Conservation (phyloP, 2,113 vertebrate genomes). For the Ophiodon elongatus region DNA sequence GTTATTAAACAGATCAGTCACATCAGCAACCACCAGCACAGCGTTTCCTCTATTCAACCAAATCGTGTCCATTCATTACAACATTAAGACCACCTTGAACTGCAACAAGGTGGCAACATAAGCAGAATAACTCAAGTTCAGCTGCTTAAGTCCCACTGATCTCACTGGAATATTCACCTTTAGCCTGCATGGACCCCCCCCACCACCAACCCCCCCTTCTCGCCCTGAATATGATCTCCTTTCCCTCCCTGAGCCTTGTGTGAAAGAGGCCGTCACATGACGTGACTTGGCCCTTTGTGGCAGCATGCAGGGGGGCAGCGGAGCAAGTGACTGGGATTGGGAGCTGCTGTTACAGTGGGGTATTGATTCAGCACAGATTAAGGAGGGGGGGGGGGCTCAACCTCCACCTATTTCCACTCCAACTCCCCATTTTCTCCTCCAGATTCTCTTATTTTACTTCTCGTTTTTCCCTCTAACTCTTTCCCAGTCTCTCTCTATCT, state of each 20-base stretch:
- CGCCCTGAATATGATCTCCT: constrained; percentile 59
- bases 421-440: neutral
- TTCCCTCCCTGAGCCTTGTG: constrained; percentile 58
- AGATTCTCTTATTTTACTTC: constrained; percentile 39
- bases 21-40: neutral
- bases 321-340: constrained; percentile 72
- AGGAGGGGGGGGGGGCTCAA: constrained; percentile 13
- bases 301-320: constrained; percentile 44
- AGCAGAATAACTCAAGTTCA: constrained; percentile 26
- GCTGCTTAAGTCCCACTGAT: constrained; percentile 38
- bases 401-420: constrained; percentile 16
- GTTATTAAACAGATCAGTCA: neutral
- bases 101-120: too few relatives aligned
- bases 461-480: constrained; percentile 41
- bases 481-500: constrained; percentile 57
- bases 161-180: constrained; percentile 50
- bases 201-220: neutral
- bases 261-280: constrained; percentile 76
- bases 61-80: neutral
- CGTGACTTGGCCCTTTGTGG: constrained; percentile 75
- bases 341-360: constrained; percentile 70
- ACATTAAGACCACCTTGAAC: neutral
- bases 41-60: neutral
- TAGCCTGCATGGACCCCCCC: constrained; percentile 45
- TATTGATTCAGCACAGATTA: constrained; percentile 78